Conservation (phyloP, 2,888 invertebrate species). For the Andrena trimmerana region DNA sequence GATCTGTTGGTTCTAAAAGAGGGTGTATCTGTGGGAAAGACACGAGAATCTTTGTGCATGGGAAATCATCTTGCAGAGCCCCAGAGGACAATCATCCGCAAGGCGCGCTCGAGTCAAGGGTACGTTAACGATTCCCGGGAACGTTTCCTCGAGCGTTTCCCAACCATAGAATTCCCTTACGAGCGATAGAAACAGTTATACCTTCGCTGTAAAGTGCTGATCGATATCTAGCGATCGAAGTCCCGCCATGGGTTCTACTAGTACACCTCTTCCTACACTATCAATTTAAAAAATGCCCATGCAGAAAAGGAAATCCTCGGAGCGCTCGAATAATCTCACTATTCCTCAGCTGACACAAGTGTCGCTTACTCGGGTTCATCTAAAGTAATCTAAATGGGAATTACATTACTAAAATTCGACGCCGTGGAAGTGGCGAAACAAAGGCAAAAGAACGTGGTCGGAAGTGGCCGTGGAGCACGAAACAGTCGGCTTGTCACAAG, state of each 20-base stretch:
- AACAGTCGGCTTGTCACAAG: constrained; percentile 56
- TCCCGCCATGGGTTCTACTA: constrained; percentile 8
- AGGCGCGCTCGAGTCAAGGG: constrained; percentile 68
- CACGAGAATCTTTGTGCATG: constrained; percentile 7
- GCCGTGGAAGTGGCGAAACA: constrained; percentile 1
- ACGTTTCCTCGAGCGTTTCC: constrained; percentile 70
- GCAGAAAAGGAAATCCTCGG: too few species aligned
- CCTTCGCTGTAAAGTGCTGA: constrained; percentile 38
- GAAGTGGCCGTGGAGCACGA: constrained; percentile 51
- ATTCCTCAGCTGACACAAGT: too few species aligned
- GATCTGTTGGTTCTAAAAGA: too few species aligned
- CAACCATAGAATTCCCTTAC: constrained; percentile 71
- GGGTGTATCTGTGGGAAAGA: background rate
- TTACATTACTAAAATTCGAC: background rate
- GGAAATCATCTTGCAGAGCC: constrained; percentile 52
- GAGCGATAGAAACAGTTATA: constrained; percentile 70
- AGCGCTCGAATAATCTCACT: too few species aligned
- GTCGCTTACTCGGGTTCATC: too few species aligned
- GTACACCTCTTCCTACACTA: background rate
- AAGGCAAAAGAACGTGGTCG: constrained; percentile 22
- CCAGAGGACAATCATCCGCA: constrained; percentile 70
- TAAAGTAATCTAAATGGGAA: too few species aligned
- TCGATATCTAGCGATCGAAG: constrained; percentile 66
- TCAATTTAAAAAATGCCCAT: background rate
- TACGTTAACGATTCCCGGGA: constrained; percentile 74